These are phyloP conservation scores for Tetrao urogallus DNA, from an alignment of 2,113 vertebrate genomes.

Conservation along the genomic window DNA sequence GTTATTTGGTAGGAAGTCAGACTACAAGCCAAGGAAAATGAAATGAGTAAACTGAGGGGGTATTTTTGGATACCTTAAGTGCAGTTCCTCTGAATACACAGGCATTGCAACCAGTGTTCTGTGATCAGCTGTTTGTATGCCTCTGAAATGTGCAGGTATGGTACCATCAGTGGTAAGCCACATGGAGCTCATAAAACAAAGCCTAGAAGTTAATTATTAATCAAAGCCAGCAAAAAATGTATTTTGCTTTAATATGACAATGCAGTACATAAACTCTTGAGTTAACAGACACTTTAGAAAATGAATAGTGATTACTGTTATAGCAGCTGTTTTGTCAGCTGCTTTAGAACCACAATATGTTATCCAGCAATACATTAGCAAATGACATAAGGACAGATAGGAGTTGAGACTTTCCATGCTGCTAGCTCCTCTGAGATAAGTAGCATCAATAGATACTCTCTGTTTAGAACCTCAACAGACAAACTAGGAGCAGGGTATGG, in stretches of 20 bases:
- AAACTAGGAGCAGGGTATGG: neutral
- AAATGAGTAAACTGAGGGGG: neutral
- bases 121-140: neutral
- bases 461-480: neutral
- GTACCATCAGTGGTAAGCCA: neutral
- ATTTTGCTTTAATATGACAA: slow-evolving; percentile 23
- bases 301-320: neutral
- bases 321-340: slow-evolving; percentile 35
- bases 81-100: accelerated
- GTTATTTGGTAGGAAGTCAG: neutral
- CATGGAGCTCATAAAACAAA: neutral
- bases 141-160: neutral
- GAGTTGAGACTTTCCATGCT: neutral
- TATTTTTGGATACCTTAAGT: neutral
- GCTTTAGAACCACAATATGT: slow-evolving; percentile 6
- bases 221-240: slow-evolving; percentile 33
- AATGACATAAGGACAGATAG: neutral
- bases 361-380: neutral
- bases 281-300: slow-evolving; percentile 35
- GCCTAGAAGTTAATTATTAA: slow-evolving; percentile 42
- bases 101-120: accelerated
- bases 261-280: slow-evolving; percentile 37
- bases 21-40: neutral
- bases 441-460: neutral
- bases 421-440: neutral